These are phyloP conservation scores for Muscina levida DNA, from an alignment of 2,888 invertebrate species.

Conservation along the genomic window DNA sequence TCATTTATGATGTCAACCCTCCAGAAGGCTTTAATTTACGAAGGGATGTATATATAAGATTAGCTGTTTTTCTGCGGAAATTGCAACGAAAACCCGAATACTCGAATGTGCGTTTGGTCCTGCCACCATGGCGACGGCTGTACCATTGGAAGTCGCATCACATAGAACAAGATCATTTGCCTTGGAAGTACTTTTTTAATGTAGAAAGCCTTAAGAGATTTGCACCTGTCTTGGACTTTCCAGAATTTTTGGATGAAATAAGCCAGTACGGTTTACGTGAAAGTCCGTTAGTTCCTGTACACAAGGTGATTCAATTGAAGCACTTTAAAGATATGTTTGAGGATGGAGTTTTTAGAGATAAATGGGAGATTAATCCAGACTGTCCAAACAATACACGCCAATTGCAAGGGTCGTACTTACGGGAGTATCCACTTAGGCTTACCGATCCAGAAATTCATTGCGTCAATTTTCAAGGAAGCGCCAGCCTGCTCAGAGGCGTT, in stretches of 20 bases:
- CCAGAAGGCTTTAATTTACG: constrained; percentile 98
- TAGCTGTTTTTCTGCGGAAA: constrained; percentile 90
- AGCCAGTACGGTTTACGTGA: constrained; percentile 70
- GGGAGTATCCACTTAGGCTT: constrained; percentile 84
- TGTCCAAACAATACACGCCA: constrained; percentile 78
- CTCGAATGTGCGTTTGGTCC: constrained; percentile 84
- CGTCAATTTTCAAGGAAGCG: constrained; percentile 90
- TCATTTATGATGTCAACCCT: constrained; percentile 96
- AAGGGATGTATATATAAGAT: constrained; percentile 96
- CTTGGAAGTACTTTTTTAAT: constrained; percentile 94
- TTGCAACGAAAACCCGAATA: constrained; percentile 81
- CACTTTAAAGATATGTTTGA: constrained; percentile 93
- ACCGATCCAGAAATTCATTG: constrained; percentile 85
- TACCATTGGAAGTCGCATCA: constrained; percentile 92
- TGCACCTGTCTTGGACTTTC: constrained; percentile 90
- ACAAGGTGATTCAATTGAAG: constrained; percentile 90
- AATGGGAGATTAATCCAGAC: constrained; percentile 86
- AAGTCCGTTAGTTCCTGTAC: constrained; percentile 81
- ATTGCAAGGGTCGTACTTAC: constrained; percentile 82
- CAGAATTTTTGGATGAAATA: constrained; percentile 87
- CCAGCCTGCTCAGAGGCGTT: constrained; percentile 84
- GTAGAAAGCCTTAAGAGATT: constrained; percentile 87
- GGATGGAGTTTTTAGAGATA: constrained; percentile 90
- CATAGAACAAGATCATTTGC: constrained; percentile 83
- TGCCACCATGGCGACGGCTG: constrained; percentile 95